Percentiles rank a stretch among this genome's conserved stretches.
These are phyloP conservation scores for Ceratosolen fusciceps DNA, from an alignment of 1,140 invertebrate species.

Conservation along the genomic window DNA sequence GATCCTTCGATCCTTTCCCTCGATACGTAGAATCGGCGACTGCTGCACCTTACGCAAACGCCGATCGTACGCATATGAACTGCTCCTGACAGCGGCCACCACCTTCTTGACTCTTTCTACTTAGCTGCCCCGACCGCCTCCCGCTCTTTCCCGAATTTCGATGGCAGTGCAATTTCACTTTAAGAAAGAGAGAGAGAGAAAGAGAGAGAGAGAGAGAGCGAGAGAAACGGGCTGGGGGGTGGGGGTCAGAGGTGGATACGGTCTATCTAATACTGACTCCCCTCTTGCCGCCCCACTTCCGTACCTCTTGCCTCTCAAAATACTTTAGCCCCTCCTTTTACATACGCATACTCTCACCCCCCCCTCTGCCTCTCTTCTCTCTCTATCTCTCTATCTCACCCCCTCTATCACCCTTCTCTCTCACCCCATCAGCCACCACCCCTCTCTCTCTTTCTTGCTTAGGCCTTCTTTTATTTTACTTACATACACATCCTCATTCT, in stretches of 20 bases:
- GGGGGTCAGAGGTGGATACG: background rate
- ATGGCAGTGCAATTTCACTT: background rate
- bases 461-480: slow-evolving; percentile 45
- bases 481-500: slow-evolving; percentile 25
- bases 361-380: slow-evolving; percentile 26
- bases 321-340: too few relatives aligned
- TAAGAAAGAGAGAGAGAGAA: background rate
- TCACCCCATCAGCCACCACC: background rate
- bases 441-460: slow-evolving; percentile 25
- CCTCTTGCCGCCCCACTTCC: slow-evolving; percentile 13
- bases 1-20: too few relatives aligned
- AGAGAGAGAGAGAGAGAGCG: background rate
- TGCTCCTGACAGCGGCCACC: too few relatives aligned
- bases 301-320: slow-evolving; percentile 36
- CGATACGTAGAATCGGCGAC: too few relatives aligned
- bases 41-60: too few relatives aligned
- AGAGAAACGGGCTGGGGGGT: background rate
- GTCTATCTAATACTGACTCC: background rate
- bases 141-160: slow-evolving; percentile 14
- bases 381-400: slow-evolving; percentile 39
- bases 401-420: background rate
- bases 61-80: too few relatives aligned
- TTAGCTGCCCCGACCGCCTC: background rate
- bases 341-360: too few relatives aligned
- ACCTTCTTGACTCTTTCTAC: slow-evolving; percentile 30